A percentile compares a stretch with the other conserved stretches of the same genome.
Evolutionary conservation across 2,888 invertebrate genomes (phyloP).

Genomic region (Campoletis raptor): DNA sequence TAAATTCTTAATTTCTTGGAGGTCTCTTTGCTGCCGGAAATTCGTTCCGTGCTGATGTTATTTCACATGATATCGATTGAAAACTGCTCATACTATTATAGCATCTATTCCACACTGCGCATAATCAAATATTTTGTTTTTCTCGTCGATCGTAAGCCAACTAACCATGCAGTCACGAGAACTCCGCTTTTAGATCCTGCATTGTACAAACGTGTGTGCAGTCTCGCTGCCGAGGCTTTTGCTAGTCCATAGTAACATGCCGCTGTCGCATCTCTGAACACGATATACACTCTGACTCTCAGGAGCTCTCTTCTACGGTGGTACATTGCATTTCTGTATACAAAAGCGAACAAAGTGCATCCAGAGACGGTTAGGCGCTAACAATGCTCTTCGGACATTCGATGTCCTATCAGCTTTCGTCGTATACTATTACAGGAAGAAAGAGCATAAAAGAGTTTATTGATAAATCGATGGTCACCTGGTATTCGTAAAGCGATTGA

Average conservation of each 20-base stretch:
- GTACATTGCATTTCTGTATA: constrained; percentile 73
- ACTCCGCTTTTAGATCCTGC: constrained; percentile 65
- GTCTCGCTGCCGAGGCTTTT: constrained; percentile 41
- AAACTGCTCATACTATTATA: constrained; percentile 23
- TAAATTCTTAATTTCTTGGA: background rate
- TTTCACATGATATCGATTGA: background rate
- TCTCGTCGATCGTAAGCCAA: constrained; percentile 55
- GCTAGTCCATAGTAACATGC: constrained; percentile 54
- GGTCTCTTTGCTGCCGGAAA: background rate
- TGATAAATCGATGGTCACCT: constrained; percentile 17
- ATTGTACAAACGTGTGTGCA: constrained; percentile 60
- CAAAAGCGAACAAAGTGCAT: constrained; percentile 77
- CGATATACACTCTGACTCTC: constrained; percentile 29
- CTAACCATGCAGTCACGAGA: constrained; percentile 70
- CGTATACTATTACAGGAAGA: constrained; percentile 24
- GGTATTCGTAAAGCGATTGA: background rate
- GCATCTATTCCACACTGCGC: constrained; percentile 44
- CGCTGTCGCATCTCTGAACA: constrained; percentile 54
- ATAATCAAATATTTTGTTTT: constrained; percentile 49
- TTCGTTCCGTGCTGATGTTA: background rate
- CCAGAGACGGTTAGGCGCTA: constrained; percentile 73
- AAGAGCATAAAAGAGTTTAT: constrained; percentile 3
- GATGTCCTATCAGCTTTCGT: constrained; percentile 63
- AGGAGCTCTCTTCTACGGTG: constrained; percentile 38
- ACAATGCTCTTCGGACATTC: constrained; percentile 73